A percentile compares a stretch with the other conserved stretches of the same genome.
phyloP scores from a whole-genome alignment of 2,797 vertebrate genomes.

The Onychomys arenicola region DNA sequence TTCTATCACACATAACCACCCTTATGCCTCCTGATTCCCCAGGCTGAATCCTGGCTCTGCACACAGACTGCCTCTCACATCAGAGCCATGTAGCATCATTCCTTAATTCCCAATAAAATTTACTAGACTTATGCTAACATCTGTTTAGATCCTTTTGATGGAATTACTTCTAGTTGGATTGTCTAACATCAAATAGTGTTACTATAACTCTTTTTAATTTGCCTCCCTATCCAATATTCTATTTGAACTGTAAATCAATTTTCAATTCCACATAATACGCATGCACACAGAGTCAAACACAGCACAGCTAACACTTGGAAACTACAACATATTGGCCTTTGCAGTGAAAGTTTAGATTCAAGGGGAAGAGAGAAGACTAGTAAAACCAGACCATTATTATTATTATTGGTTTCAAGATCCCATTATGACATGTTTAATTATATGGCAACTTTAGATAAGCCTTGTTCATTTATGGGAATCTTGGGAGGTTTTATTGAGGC shows the following conservation, averaged over 20 bases:
- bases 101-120: neutral
- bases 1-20: neutral
- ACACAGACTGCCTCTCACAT: neutral
- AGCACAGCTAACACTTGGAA: neutral
- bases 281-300: neutral
- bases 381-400: neutral
- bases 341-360: neutral
- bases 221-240: neutral
- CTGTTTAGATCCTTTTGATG: neutral
- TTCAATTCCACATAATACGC: neutral
- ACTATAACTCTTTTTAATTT: constrained; percentile 10
- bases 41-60: neutral
- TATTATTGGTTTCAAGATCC: neutral
- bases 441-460: neutral
- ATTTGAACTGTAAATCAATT: constrained; percentile 4
- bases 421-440: neutral
- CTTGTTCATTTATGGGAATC: neutral
- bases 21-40: neutral
- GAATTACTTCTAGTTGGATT: constrained; percentile 24
- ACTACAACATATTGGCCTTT: neutral
- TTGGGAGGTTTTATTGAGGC: neutral
- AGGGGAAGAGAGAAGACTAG: neutral
- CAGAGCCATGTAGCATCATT: neutral
- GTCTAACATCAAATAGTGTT: neutral
- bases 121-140: neutral